Evolutionary conservation across 2,797 vertebrate species (phyloP), one percentile per base, ranked within the genome.

Genomic region (Pseudochromis fuscus): DNA sequence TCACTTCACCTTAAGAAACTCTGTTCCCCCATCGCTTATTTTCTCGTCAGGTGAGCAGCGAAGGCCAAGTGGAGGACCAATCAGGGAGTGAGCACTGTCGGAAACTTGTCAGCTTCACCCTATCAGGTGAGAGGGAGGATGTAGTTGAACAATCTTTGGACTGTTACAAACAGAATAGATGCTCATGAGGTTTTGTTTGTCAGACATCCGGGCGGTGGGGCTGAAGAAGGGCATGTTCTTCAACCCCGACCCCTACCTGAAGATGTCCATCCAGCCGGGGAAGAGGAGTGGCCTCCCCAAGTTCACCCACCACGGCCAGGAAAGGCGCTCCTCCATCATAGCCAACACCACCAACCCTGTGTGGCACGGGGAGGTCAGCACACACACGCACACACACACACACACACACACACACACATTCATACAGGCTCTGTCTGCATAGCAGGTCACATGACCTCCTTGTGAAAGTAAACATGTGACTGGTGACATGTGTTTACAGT

Each of bases 161-260:
- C 15, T 19, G n/a, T 21, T 48, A 27, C 55, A 18, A 33, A 27
- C 55, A 18, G 28, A n/a, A 16, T 24, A 10, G 4, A 21, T 21
- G 3, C 46, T 35, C 13, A 55, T 10, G 1, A 25, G 30, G 24
- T n/a, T 51, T n/a, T 55, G 3, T 9, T 0, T 80, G 84, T 4
- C 79, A 99, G 97, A 96, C 86, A 95, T 99, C 75, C 94, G 92
- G 67, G 96, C 97, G 21, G 84, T 94, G 79, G 96, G 96, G n/a
- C 93, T 99, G 81, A 99, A 98, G 91, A 99, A 98, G 87, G 97
- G 97, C 63, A 99, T 99, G 97, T 98, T 98, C 92, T 99, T 99
- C 92, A 99, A 99, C 87, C 97, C 97, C 2, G 97, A 99, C 86
- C 97, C 97, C 46, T 99, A 99, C 82, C 92, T 98, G 70, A 99